phyloP scores from a whole-genome alignment of 2,888 invertebrate species.

The Ochlodes sylvanus region DNA sequence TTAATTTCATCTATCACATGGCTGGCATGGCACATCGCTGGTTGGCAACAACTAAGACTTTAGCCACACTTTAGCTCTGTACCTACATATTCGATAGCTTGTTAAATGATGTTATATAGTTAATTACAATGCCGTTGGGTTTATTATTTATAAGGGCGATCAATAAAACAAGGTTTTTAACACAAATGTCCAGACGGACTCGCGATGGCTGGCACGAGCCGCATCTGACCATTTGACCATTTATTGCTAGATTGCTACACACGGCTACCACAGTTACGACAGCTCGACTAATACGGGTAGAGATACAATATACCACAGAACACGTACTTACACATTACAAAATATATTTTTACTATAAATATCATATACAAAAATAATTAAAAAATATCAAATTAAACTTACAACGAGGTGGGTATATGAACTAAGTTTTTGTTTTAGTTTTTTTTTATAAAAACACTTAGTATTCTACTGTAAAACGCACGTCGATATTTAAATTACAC shows the following conservation, averaged over 20 bases:
- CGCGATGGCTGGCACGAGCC: slow-evolving; percentile 80
- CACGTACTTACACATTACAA: slow-evolving; percentile 38
- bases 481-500: neutral
- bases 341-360: slow-evolving; percentile 33
- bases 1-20: no score
- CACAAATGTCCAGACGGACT: slow-evolving; percentile 70
- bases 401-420: slow-evolving; percentile 73
- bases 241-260: slow-evolving; percentile 53
- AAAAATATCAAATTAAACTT: slow-evolving; percentile 34
- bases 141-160: neutral
- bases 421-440: slow-evolving; percentile 59
- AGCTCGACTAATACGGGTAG: slow-evolving; percentile 7
- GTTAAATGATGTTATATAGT: no score
- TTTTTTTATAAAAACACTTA: slow-evolving; percentile 79
- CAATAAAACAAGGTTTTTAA: slow-evolving; percentile 56
- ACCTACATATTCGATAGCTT: no score
- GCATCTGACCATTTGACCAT: slow-evolving; percentile 64
- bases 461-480: slow-evolving; percentile 38
- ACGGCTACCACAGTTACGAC: slow-evolving; percentile 43
- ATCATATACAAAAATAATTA: slow-evolving; percentile 42
- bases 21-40: no score
- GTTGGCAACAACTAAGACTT: no score
- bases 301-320: slow-evolving; percentile 42
- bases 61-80: no score
- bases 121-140: no score